Percentiles rank a stretch among this genome's conserved stretches.
These are phyloP conservation scores for Alcedo atthis DNA, from an alignment of 2,797 vertebrate genomes.

Conservation along the genomic window DNA sequence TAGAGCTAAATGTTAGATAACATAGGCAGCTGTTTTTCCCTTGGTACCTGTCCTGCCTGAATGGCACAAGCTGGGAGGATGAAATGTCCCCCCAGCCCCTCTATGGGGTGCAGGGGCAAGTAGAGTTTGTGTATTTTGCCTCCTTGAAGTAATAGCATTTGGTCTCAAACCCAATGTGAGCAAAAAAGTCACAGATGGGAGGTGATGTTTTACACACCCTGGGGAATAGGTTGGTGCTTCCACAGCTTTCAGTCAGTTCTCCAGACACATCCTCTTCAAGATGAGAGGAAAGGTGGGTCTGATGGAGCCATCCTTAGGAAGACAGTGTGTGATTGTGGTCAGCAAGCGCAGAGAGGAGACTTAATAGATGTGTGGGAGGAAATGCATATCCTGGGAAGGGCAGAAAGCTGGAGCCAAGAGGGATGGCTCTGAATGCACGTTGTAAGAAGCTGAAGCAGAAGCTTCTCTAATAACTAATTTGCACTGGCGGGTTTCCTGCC, in stretches of 20 bases:
- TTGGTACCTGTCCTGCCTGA: neutral
- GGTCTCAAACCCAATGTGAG: neutral
- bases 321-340: neutral
- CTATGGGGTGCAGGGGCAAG: neutral
- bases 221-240: neutral
- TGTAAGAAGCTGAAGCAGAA: neutral
- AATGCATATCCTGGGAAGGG: neutral
- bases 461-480: neutral
- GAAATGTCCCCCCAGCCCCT: neutral
- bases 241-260: neutral
- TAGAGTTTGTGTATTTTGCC: neutral
- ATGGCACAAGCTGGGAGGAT: fast-evolving
- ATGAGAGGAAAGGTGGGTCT: neutral
- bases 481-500: neutral
- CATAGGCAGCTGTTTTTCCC: neutral
- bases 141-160: neutral
- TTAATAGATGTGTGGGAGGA: neutral
- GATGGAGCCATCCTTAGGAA: neutral
- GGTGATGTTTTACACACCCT: neutral
- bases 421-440: neutral
- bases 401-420: neutral
- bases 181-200: neutral
- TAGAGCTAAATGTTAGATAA: neutral
- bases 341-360: neutral
- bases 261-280: neutral